Percentiles rank a stretch among this genome's conserved stretches.
Conservation (phyloP, 2,113 vertebrate species). For the Colius striatus region DNA sequence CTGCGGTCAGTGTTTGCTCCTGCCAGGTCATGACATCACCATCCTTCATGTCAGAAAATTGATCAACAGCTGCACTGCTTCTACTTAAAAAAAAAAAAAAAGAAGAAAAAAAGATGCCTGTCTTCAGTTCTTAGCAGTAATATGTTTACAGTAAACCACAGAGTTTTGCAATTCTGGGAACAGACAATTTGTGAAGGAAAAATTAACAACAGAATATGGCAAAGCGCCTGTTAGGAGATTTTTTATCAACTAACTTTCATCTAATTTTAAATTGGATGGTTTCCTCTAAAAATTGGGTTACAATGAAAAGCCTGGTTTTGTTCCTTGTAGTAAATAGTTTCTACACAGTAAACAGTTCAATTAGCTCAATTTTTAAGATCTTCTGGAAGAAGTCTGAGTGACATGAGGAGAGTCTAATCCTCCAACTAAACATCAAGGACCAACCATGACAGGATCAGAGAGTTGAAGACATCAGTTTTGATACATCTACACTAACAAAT, state of each 20-base stretch:
- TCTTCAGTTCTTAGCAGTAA: background rate
- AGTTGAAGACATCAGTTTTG: background rate
- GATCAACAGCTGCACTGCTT: background rate
- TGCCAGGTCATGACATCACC: background rate
- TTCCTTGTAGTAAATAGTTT: background rate
- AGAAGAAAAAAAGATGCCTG: background rate
- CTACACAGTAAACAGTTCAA: background rate
- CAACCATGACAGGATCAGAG: background rate
- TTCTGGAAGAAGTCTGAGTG: background rate
- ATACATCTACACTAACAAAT: background rate
- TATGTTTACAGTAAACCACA: background rate
- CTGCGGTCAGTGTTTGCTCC: background rate
- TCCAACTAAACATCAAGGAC: background rate
- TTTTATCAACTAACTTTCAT: slow-evolving; percentile 11
- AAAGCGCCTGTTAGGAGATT: background rate
- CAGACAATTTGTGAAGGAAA: slow-evolving; percentile 2
- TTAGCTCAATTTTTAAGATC: background rate
- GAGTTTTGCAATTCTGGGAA: background rate
- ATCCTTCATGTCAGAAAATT: slow-evolving; percentile 7
- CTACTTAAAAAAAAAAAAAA: background rate
- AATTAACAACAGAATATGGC: background rate
- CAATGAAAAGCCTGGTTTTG: background rate
- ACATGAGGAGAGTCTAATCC: background rate
- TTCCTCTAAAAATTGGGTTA: background rate
- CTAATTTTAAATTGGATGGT: background rate